phyloP scores from a whole-genome alignment of 2,113 vertebrate species.

The Odontophorus gujanensis region DNA sequence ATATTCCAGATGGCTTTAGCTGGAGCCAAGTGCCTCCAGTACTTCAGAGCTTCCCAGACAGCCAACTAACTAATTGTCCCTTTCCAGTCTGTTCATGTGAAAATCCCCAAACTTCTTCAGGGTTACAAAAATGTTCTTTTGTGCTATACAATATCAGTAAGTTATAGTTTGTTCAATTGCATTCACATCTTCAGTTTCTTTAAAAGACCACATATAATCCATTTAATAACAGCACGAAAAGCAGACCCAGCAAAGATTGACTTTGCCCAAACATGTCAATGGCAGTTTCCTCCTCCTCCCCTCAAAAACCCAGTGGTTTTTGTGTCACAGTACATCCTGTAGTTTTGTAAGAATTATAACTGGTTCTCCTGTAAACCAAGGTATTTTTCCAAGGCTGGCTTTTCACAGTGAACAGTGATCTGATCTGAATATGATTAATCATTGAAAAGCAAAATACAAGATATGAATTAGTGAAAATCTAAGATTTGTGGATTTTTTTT shows the following conservation, averaged over 20 bases:
- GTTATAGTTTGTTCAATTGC: neutral
- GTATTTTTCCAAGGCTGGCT: neutral
- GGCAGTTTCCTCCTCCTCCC: neutral
- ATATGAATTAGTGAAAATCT: neutral
- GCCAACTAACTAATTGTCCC: constrained; percentile 57
- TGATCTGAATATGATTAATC: neutral
- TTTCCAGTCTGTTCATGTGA: constrained; percentile 30
- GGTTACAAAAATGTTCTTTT: constrained; percentile 9
- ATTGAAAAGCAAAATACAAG: neutral
- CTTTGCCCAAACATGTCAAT: neutral
- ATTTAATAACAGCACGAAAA: neutral
- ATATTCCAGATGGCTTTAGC: constrained; percentile 65
- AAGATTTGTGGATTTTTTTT: neutral
- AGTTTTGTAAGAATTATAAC: neutral
- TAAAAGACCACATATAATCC: neutral
- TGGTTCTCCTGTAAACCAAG: neutral
- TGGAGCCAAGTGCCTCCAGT: constrained; percentile 60
- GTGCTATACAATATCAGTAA: neutral
- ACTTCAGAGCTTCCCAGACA: constrained; percentile 13
- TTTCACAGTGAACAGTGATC: neutral
- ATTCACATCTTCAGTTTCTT: neutral
- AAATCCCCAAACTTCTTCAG: neutral
- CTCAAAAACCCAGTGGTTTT: fast-evolving
- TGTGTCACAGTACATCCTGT: neutral
- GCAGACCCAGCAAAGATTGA: neutral